Conservation (phyloP, 2,113 vertebrate genomes). For the Morone chrysops region DNA sequence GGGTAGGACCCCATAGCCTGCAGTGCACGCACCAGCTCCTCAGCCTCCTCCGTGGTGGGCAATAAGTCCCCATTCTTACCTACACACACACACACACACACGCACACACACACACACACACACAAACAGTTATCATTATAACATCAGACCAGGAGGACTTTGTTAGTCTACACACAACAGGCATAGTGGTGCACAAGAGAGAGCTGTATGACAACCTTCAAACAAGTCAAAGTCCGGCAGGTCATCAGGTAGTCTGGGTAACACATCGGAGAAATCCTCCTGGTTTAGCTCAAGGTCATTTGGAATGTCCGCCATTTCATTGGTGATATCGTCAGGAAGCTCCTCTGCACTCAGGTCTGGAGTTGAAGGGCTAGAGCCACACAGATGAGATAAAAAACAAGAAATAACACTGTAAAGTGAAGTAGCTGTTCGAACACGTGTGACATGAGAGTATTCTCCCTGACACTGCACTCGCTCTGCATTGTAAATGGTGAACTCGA, state of each 20-base stretch:
- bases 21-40: conserved; percentile 96
- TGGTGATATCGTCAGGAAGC: conserved; percentile 98
- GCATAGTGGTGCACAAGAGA: neutral
- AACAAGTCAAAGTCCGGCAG: conserved; percentile 99
- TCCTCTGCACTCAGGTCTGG: conserved; percentile 97
- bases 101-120: neutral
- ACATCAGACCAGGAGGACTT: neutral
- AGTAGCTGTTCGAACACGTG: conserved; percentile 6
- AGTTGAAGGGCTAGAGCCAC: conserved; percentile 92
- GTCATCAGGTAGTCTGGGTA: conserved; percentile 95
- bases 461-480: conserved; percentile 9
- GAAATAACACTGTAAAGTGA: neutral
- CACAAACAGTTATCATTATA: neutral
- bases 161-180: neutral
- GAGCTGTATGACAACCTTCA: conserved; percentile 88
- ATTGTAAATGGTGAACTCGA: conserved; percentile 18
- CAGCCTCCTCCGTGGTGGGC: conserved; percentile 97
- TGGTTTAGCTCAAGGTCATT: conserved; percentile 99
- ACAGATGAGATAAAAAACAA: neutral
- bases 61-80: conserved; percentile 98
- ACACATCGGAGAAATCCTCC: conserved; percentile 97
- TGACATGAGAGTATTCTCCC: neutral
- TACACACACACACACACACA: conserved; percentile 71
- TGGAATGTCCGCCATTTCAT: conserved; percentile 99
- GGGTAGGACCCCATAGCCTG: conserved; percentile 93